phyloP scores from a whole-genome alignment of 2,797 vertebrate species.

The Malurus splendens region DNA sequence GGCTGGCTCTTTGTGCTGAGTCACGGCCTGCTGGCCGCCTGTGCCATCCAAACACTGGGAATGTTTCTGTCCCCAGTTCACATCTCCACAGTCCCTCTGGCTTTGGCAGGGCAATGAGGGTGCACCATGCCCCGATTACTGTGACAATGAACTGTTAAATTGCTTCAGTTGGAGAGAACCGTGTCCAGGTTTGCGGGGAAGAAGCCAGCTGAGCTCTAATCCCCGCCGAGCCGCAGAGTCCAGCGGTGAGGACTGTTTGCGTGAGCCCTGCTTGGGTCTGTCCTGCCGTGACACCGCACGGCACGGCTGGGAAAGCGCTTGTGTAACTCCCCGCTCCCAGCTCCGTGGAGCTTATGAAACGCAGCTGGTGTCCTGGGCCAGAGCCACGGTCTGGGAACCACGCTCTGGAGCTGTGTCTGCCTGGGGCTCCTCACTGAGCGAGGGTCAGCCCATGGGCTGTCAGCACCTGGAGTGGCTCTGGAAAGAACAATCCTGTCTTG shows the following conservation, averaged over 20 bases:
- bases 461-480: not conserved
- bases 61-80: not conserved
- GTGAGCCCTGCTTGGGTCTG: not conserved
- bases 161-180: rapidly evolving
- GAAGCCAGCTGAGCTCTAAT: not conserved
- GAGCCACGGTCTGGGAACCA: not conserved
- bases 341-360: not conserved
- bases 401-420: not conserved
- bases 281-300: not conserved
- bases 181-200: not conserved
- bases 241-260: not conserved
- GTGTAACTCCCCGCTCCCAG: not conserved
- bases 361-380: not conserved
- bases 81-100: not conserved
- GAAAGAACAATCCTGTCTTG: rapidly evolving
- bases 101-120: rapidly evolving
- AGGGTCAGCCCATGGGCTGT: rapidly evolving
- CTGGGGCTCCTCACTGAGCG: rapidly evolving
- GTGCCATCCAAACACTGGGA: rapidly evolving
- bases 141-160: rapidly evolving
- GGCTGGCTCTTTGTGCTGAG: slow-evolving; percentile 12
- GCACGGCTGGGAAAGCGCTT: not conserved
- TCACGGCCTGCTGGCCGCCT: not conserved
- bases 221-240: not conserved
- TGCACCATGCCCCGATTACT: rapidly evolving